Evolutionary conservation across 2,113 vertebrate genomes (phyloP).

Genomic region (Tricholaema leucomelas): DNA sequence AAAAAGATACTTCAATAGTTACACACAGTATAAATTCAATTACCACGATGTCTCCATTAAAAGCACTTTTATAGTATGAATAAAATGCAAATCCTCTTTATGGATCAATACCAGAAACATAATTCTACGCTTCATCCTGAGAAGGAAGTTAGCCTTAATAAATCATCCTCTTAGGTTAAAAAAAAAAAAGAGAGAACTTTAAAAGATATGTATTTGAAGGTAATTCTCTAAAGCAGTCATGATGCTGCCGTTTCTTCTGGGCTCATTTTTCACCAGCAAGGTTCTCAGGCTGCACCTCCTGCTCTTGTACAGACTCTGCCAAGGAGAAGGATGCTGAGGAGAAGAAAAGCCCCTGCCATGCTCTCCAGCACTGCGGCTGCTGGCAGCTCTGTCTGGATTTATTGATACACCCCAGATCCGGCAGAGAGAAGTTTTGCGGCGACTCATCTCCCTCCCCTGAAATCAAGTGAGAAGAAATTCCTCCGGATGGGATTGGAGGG

Average conservation of each 20-base stretch:
- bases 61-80: conserved; percentile 83
- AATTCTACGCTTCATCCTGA: conserved; percentile 77
- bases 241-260: conserved; percentile 11
- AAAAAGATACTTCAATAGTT: conserved; percentile 79
- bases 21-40: conserved; percentile 84
- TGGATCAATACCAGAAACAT: conserved; percentile 81
- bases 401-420: neutral
- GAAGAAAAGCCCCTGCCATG: neutral
- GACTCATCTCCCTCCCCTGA: neutral
- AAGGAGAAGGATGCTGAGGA: neutral
- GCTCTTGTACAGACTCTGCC: neutral
- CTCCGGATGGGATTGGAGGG: conserved; percentile 25
- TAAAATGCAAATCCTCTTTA: conserved; percentile 85
- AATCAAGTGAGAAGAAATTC: conserved; percentile 41
- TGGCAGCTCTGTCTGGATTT: neutral
- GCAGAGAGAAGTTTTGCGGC: conserved; percentile 11
- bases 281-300: neutral
- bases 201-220: conserved; percentile 47
- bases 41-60: conserved; percentile 81
- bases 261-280: conserved; percentile 5
- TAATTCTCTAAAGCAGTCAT: conserved; percentile 37
- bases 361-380: neutral
- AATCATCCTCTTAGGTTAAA: conserved; percentile 65
- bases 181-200: neutral
- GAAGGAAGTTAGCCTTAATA: conserved; percentile 76